Evolutionary conservation across 2,888 invertebrate species (phyloP).

Genomic region (Nephrotoma guestfalica): DNA sequence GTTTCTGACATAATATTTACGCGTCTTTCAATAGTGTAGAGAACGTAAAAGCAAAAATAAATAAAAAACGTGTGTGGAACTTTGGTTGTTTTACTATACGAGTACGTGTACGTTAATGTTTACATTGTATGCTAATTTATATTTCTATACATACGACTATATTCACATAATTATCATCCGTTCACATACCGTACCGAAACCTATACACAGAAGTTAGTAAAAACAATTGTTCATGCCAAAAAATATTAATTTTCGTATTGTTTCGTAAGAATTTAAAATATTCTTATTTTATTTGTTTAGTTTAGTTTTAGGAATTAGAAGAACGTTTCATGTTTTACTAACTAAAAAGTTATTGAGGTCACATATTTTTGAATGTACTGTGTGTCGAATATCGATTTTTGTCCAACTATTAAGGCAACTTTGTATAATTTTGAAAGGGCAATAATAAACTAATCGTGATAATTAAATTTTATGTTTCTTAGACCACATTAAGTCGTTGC

Average conservation of each 20-base stretch:
- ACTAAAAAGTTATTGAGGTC: not conserved
- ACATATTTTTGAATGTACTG: not conserved
- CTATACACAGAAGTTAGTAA: not conserved
- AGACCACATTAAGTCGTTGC: not conserved
- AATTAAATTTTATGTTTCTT: not conserved
- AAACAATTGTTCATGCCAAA: not conserved
- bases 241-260: not conserved
- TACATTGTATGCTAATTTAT: not conserved
- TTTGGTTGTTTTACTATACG: not conserved
- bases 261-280: not conserved
- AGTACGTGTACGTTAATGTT: not conserved
- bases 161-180: not conserved
- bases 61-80: not conserved
- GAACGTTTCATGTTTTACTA: not conserved
- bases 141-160: not conserved
- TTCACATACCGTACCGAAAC: not conserved
- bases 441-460: not conserved
- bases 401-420: not conserved
- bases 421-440: not conserved
- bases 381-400: not conserved
- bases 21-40: not conserved
- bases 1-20: not conserved
- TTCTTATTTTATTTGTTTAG: not conserved
- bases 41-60: not conserved
- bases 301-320: not conserved